phyloP scores from a whole-genome alignment of 2,797 vertebrate species.

The Perodicticus potto region DNA sequence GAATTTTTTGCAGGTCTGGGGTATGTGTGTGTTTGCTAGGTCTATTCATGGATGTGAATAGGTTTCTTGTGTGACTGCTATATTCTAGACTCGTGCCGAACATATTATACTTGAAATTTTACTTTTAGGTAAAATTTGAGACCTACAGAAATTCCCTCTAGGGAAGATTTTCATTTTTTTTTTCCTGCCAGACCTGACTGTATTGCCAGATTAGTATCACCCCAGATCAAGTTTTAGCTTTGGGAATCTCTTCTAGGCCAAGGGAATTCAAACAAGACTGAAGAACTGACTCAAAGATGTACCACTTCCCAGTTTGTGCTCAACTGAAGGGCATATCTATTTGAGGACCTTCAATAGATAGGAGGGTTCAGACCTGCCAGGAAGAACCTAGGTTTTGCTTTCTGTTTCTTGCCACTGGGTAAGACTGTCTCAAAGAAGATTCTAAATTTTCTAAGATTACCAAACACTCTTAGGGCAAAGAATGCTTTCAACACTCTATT shows the following conservation, averaged over 20 bases:
- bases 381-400: background rate
- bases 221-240: background rate
- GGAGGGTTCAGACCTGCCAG: background rate
- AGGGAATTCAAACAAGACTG: background rate
- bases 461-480: background rate
- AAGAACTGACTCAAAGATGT: background rate
- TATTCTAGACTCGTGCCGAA: background rate
- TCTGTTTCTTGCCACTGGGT: background rate
- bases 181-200: background rate
- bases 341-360: no score
- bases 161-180: background rate
- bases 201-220: background rate
- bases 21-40: background rate
- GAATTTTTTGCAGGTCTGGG: background rate
- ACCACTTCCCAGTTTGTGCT: background rate
- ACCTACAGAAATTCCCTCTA: background rate
- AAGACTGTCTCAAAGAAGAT: background rate
- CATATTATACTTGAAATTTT: conserved; percentile 12
- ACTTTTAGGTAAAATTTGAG: background rate
- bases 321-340: background rate
- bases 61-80: background rate
- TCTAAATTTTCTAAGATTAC: conserved; percentile 7
- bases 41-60: background rate
- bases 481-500: background rate
- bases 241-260: background rate